phyloP scores from a whole-genome alignment of 2,888 invertebrate species.

The Muschampia plurimacula region DNA sequence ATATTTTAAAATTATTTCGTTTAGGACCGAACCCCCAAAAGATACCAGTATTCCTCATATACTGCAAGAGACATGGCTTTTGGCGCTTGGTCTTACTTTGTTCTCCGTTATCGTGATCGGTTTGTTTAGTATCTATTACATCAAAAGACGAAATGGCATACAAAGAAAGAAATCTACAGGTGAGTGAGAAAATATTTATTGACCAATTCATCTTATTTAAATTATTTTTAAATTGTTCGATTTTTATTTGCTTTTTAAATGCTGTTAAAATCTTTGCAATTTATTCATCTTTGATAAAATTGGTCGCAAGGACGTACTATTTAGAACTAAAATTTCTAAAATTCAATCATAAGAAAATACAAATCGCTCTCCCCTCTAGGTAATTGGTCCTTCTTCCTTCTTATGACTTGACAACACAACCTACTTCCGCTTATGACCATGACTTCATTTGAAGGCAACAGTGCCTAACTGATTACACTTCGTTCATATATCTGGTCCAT shows the following conservation, averaged over 20 bases:
- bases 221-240: neutral
- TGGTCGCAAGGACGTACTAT: neutral
- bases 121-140: constrained; percentile 75
- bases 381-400: neutral
- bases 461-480: neutral
- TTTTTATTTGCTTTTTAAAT: too few species aligned
- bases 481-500: neutral
- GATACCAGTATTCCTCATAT: constrained; percentile 75
- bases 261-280: too few species aligned
- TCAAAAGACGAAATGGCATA: constrained; percentile 71
- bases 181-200: constrained; percentile 51
- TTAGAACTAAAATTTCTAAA: neutral
- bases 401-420: too few species aligned
- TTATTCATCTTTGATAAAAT: neutral
- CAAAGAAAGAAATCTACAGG: constrained; percentile 79
- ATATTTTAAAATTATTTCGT: neutral
- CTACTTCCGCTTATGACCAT: neutral
- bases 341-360: neutral
- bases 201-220: neutral
- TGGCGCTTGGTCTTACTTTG: constrained; percentile 72
- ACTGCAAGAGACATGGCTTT: constrained; percentile 78
- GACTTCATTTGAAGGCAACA: neutral
- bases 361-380: neutral
- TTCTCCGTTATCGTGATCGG: constrained; percentile 76
- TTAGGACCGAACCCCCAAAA: constrained; percentile 78